A percentile compares a stretch with the other conserved stretches of the same genome.
These are phyloP conservation scores for Remorina albescens DNA, from an alignment of 2,797 vertebrate genomes.

Conservation along the genomic window DNA sequence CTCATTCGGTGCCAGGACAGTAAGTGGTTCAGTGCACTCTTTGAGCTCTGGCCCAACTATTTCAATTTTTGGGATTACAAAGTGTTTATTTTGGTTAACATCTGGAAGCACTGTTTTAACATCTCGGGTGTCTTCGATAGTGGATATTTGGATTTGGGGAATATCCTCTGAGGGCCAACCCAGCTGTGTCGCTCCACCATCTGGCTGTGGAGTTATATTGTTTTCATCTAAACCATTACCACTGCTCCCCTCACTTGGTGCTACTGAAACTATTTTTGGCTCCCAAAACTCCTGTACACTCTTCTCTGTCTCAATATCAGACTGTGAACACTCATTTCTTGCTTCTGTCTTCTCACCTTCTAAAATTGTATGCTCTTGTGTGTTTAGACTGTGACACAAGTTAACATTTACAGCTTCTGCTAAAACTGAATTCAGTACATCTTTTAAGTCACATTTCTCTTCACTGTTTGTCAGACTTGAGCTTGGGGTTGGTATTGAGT, in stretches of 20 bases:
- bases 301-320: constrained; percentile 41
- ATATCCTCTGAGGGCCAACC: constrained; percentile 61
- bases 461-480: constrained; percentile 16
- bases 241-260: constrained; percentile 32
- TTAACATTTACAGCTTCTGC: constrained; percentile 34
- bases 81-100: constrained; percentile 51
- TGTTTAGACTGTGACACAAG: constrained; percentile 27
- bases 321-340: constrained; percentile 35
- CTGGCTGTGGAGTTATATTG: constrained; percentile 36
- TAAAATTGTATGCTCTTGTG: constrained; percentile 29
- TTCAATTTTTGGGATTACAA: constrained; percentile 70
- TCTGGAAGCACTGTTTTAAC: constrained; percentile 54
- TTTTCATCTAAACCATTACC: constrained; percentile 43
- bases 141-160: constrained; percentile 72
- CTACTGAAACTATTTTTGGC: constrained; percentile 37
- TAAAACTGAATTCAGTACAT: constrained; percentile 15
- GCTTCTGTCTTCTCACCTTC: constrained; percentile 26
- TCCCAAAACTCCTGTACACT: constrained; percentile 39
- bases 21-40: constrained; percentile 61
- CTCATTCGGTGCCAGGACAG: constrained; percentile 58
- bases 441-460: constrained; percentile 38
- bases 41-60: constrained; percentile 74
- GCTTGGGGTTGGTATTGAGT: constrained; percentile 30
- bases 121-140: constrained; percentile 56
- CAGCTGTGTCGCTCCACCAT: constrained; percentile 38